These are phyloP conservation scores for Cirrhinus molitorella DNA, from an alignment of 2,797 vertebrate genomes.

Conservation along the genomic window DNA sequence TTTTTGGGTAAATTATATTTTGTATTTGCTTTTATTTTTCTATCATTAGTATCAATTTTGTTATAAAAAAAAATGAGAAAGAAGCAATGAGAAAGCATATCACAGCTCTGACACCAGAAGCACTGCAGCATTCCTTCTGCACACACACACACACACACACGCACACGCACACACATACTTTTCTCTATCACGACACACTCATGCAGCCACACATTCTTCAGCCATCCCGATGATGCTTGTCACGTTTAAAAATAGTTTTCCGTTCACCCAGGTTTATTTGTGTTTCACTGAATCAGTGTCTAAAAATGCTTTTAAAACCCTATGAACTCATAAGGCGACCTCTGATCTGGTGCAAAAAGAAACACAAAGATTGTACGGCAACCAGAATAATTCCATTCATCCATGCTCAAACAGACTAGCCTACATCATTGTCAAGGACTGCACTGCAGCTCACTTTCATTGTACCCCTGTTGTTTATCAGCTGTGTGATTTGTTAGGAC, in stretches of 20 bases:
- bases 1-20: too few relatives aligned
- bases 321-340: constrained; percentile 30
- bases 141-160: constrained; percentile 41
- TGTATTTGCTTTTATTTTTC: too few relatives aligned
- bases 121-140: constrained; percentile 1
- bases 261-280: constrained; percentile 69
- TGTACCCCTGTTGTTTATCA: constrained; percentile 42
- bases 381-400: constrained; percentile 46
- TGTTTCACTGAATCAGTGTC: constrained; percentile 59
- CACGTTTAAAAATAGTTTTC: constrained; percentile 70
- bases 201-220: constrained; percentile 61
- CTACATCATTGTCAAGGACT: constrained; percentile 40
- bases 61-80: background rate
- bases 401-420: constrained; percentile 38
- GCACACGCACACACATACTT: constrained; percentile 41
- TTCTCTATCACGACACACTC: constrained; percentile 62
- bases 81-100: background rate
- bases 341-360: constrained; percentile 26
- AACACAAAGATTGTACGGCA: background rate
- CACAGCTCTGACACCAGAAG: background rate
- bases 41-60: too few relatives aligned
- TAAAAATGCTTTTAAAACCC: constrained; percentile 58
- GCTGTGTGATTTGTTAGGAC: constrained; percentile 52
- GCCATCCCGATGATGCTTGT: constrained; percentile 63
- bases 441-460: background rate